Evolutionary conservation across 1,140 invertebrate species (phyloP), one percentile per base, ranked within the genome.

Genomic region (Neodiprion virginianus): DNA sequence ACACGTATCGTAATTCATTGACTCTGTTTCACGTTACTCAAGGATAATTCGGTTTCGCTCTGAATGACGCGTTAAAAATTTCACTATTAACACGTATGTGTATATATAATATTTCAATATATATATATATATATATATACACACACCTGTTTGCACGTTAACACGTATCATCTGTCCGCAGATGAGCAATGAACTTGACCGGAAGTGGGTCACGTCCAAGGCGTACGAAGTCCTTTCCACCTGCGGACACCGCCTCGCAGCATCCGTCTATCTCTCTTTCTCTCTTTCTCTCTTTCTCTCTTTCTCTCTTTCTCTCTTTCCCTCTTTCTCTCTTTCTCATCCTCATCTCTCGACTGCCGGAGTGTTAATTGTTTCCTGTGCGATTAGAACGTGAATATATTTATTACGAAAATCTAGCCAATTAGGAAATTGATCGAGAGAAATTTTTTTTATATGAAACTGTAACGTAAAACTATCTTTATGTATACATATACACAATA

Each of bases 111-210:
- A 0, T 21, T 40, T 65, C 4, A 14, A 65, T 65, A 65, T 65
- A 65, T 65, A 3, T 1, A 7, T 17, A 65, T 65, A 65, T 7
- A 7, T 17, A 65, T 65, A 7, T 17, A 65, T 65, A 65, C 1
- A 7, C 7, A 65, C 7, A 65, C 12, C 4, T 65, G 17, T 65
- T 65, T 65, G 12, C 4, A 65, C 61, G 17, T 65, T 65, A 65
- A 65, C 61, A 65, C 61, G 61, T 17, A 65, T 17, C 12, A 65
- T 14, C 17, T 17, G 61, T 40, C 28, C 28, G 53, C 76, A 73
- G 84, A 86, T 85, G 83, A 85, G 83, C 85, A 85, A 82, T 86
- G 84, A 86, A 86, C 85, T 86, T 86, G 84, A 85, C 82, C 81
- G 84, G 84, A 85, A 82, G 84, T 86, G 72, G 84, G 85, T 86